phyloP scores from a whole-genome alignment of 2,113 vertebrate genomes.

The Corythornis vintsioides region DNA sequence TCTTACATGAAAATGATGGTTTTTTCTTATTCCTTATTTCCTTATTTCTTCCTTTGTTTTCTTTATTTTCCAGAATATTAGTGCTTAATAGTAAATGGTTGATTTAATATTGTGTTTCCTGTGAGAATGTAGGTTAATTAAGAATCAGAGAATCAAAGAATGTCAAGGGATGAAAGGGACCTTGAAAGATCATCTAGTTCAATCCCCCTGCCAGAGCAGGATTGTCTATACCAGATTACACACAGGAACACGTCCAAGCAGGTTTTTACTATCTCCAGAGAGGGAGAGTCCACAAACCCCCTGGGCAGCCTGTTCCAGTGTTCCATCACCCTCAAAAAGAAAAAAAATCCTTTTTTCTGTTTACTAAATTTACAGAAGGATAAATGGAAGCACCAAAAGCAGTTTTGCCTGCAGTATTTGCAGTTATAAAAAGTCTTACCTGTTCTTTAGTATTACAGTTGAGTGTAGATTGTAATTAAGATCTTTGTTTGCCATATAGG shows the following conservation, averaged over 20 bases:
- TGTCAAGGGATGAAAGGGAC: too few species aligned
- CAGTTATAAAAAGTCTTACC: background rate
- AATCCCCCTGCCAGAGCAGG: too few species aligned
- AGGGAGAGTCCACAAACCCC: too few species aligned
- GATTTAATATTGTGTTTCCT: background rate
- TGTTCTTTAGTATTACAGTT: background rate
- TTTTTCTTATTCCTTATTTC: background rate
- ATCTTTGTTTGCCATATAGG: background rate
- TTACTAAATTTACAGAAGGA: background rate
- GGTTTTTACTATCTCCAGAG: too few species aligned
- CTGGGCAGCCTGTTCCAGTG: too few species aligned
- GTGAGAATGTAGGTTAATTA: conserved; percentile 15
- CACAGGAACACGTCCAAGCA: too few species aligned
- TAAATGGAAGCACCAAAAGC: background rate
- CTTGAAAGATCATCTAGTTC: too few species aligned
- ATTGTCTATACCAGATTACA: too few species aligned
- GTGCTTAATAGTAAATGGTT: background rate
- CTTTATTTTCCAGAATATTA: background rate
- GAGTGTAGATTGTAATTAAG: background rate
- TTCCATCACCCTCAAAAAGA: too few species aligned
- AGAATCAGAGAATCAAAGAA: background rate
- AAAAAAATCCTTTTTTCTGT: background rate
- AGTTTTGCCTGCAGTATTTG: background rate
- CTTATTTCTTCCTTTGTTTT: background rate
- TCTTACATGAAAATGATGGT: background rate